Evolutionary conservation across 2,113 vertebrate genomes (phyloP), one percentile per base, ranked within the genome.

Genomic region (Seriola rivoliana): DNA sequence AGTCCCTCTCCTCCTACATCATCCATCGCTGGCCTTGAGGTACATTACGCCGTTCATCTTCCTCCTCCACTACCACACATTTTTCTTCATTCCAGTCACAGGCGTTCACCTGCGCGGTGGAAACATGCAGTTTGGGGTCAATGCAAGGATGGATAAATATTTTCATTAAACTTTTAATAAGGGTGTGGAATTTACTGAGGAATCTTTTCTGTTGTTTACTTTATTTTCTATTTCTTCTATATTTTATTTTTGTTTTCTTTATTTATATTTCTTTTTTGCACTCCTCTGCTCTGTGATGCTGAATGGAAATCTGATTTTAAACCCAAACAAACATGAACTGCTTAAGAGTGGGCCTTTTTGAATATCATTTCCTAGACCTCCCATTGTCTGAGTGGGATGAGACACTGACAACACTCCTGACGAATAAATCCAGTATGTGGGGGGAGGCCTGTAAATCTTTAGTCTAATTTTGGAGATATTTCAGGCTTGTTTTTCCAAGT

Each of bases 1-100:
- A 88, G 70, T 84, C 88, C 87, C 77, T 88, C 59, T 65, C 72
- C 85, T 83, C 82, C 70, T 85, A 77, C 62, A 88, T 89, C 90
- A 91, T 90, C 79, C 76, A 71, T 83, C 60, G 25, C 55, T 32
- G 78, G 85, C 82, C 87, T 81, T 75, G 72, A 85, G 78, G 57
- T 73, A 60, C 66, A 71, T 77, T 48, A 42, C 25, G 72, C 59
- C 67, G 17, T 81, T 85, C 80, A 87, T 80, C 85, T 86, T 81
- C 86, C 80, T 80, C 75, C 70, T 21, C 38, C 14, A 5, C 72
- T 58, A 19, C 72, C 75, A 65, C 76, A 60, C 86, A 82, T 87
- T 84, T 78, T 44, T 91, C 88, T 87, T 89, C 57, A 78, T 87
- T 81, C 62, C 73, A 62, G 34, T 52, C 54, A 46, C 72, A 59